A percentile compares a stretch with the other conserved stretches of the same genome.
These are phyloP conservation scores for Peromyscus maniculatus DNA, from an alignment of 2,113 vertebrate genomes.

Conservation along the genomic window DNA sequence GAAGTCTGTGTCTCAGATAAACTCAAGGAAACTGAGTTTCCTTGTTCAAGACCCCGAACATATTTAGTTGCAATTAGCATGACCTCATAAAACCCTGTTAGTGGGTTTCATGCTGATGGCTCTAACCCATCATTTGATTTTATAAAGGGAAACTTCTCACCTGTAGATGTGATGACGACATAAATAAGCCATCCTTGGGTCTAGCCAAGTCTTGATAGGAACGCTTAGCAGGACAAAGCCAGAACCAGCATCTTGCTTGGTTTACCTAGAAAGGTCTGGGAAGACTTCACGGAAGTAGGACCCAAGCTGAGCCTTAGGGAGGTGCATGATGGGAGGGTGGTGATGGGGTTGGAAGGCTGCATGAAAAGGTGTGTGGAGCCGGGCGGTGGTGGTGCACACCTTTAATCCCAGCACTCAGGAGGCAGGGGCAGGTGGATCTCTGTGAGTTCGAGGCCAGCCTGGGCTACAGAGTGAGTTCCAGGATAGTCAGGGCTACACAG, in stretches of 20 bases:
- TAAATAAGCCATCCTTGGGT: neutral
- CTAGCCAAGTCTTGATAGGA: neutral
- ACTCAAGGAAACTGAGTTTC: neutral
- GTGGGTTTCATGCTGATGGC: neutral
- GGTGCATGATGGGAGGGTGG: neutral
- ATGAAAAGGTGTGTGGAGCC: neutral
- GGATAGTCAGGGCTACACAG: neutral
- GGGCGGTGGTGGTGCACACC: rapidly evolving
- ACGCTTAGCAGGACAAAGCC: neutral
- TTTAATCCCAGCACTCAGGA: neutral
- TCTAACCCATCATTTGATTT: neutral
- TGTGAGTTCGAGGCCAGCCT: neutral
- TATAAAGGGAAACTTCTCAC: neutral
- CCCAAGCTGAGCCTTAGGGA: neutral
- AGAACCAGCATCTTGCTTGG: neutral
- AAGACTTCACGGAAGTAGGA: neutral
- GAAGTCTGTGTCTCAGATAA: constrained; percentile 10
- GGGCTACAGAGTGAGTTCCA: no score
- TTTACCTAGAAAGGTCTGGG: no score
- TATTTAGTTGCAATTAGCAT: neutral
- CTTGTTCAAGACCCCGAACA: neutral
- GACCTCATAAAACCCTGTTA: no score
- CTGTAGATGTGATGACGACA: neutral
- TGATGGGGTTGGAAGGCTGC: neutral
- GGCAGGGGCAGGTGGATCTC: neutral